Percentiles rank a stretch among this genome's conserved stretches.
phyloP scores from a whole-genome alignment of 2,113 vertebrate species.

The Manacus vitellinus region DNA sequence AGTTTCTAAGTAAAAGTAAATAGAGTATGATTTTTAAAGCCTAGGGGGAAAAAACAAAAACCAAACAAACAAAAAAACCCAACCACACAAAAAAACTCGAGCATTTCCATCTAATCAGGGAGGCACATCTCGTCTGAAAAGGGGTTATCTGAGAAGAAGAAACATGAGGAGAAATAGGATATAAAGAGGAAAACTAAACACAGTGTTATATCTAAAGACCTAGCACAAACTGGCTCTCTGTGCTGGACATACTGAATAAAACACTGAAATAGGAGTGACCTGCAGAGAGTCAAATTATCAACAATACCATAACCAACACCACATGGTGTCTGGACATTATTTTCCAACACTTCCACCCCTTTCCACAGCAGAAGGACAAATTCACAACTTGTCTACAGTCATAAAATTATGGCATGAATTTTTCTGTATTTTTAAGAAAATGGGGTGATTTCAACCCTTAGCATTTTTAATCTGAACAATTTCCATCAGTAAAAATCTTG shows the following conservation, averaged over 20 bases:
- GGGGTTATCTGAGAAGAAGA: background rate
- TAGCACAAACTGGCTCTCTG: background rate
- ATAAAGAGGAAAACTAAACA: background rate
- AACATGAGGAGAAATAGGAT: background rate
- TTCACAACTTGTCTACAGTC: background rate
- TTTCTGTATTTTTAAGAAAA: background rate
- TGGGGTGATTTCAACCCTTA: background rate
- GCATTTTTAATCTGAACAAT: background rate
- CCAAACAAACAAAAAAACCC: no score
- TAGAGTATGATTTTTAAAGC: background rate
- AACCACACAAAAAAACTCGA: background rate
- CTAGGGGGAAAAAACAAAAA: no score
- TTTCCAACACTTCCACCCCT: background rate
- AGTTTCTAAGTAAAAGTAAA: background rate
- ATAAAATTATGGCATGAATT: background rate
- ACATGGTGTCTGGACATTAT: background rate
- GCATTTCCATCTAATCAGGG: background rate
- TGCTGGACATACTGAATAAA: background rate
- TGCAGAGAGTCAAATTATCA: background rate
- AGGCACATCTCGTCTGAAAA: background rate
- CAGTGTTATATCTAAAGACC: accelerated
- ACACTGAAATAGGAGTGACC: background rate
- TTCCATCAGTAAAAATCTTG: background rate
- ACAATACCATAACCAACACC: background rate
- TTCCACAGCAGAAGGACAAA: background rate